Evolutionary conservation across 2,888 invertebrate species (phyloP), one percentile per base, ranked within the genome.

Genomic region (Oscheius sp.): DNA sequence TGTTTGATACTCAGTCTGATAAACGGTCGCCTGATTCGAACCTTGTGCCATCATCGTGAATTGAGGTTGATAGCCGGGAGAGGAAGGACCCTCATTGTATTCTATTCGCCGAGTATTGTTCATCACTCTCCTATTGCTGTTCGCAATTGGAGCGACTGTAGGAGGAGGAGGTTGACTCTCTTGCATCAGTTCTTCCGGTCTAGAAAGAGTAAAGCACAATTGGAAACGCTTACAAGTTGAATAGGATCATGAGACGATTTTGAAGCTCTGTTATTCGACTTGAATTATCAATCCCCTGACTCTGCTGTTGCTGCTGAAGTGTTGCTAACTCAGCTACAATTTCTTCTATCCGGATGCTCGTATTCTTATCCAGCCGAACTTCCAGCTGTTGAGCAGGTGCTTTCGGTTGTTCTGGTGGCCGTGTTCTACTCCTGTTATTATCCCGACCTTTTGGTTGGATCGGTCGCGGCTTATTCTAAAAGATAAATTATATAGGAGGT

Each of bases 371-470:
- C 14, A 41, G n/a, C 41, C 41, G 14, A 20, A 41, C 20, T 20
- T 41, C 41, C 2, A 41, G 41, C 41, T 20, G 41, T 41, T 41
- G 41, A 3, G n/a, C 41, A 12, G 41, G n/a, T 41, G 41, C 41
- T 20, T 41, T 41, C 20, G 41, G 20, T 12, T 41, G 5, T 14
- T 12, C 14, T 36, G 8, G 36, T 8, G 36, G 36, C 20, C 41
- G 20, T 41, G 50, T 50, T 26, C 28, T 50, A n/a, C 50, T 50
- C 50, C 50, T 2, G 26, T 50, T 50, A 28, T 28, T 50, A n/a
- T 50, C 30, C 2, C 28, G n/a, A 50, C 24, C n/a, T 62, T 49
- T 62, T n/a, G 62, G 62, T 22, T 62, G 62, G 2, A 62, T 32
- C 6, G 62, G 47, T 22, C 62, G 17, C 4, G 47, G 22, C 9